A percentile compares a stretch with the other conserved stretches of the same genome.
phyloP scores from a whole-genome alignment of 2,888 invertebrate genomes.

The Pantelozetes paolii region DNA sequence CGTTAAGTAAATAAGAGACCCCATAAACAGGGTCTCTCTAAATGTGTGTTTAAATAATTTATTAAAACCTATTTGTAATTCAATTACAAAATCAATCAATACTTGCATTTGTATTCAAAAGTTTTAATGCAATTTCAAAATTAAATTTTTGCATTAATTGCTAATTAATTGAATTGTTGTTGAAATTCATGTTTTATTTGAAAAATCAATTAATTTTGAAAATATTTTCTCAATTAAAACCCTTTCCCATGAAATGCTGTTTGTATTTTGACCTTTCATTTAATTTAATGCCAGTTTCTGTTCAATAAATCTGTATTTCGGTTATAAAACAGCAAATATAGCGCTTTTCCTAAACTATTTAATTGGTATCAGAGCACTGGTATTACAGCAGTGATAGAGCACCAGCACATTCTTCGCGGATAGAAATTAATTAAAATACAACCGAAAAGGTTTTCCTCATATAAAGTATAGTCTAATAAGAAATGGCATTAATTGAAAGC shows the following conservation, averaged over 20 bases:
- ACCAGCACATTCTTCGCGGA: constrained; percentile 26
- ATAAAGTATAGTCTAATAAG: not conserved
- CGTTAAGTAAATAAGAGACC: too few relatives aligned
- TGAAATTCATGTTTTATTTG: too few relatives aligned
- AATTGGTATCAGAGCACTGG: constrained; percentile 13
- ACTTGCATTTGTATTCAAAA: too few relatives aligned
- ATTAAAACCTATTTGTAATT: too few relatives aligned
- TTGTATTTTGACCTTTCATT: not conserved
- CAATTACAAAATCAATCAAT: too few relatives aligned
- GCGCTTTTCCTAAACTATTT: not conserved
- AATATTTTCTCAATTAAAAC: too few relatives aligned
- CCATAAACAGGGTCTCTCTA: too few relatives aligned
- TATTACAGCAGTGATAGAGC: not conserved
- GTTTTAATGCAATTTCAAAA: too few relatives aligned
- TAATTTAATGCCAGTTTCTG: not conserved
- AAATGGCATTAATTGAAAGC: constrained; percentile 25
- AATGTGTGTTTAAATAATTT: too few relatives aligned
- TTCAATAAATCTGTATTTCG: not conserved
- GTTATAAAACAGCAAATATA: not conserved
- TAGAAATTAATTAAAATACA: constrained; percentile 30
- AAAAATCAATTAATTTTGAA: too few relatives aligned
- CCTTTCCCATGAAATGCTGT: not conserved
- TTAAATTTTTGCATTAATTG: too few relatives aligned
- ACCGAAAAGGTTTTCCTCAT: constrained; percentile 5
- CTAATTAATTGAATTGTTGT: not conserved